Percentiles rank a stretch among this genome's conserved stretches.
phyloP scores from a whole-genome alignment of 37 sponge, comb jelly and placozoan genomes.

The Geodia barretti region DNA sequence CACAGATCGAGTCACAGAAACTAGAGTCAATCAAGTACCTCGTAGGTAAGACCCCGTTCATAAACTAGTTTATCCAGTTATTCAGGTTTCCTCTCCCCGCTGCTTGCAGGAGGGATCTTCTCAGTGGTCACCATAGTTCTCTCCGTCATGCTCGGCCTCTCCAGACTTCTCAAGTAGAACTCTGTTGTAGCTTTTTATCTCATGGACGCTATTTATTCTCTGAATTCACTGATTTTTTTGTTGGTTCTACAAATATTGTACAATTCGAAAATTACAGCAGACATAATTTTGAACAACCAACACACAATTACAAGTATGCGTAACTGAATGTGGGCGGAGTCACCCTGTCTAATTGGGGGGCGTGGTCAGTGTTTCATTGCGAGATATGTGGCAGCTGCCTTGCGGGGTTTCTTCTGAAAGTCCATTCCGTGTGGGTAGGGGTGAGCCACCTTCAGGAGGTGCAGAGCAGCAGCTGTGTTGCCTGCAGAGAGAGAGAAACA shows the following conservation, averaged over 20 bases:
- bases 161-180: constrained; percentile 70
- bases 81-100: no score
- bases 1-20: constrained; percentile 79
- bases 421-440: constrained; percentile 16
- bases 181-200: no score
- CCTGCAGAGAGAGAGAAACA: constrained; percentile 28
- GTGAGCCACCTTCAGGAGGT: constrained; percentile 54
- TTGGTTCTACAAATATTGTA: no score
- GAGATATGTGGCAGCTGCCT: constrained; percentile 1
- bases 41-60: constrained; percentile 44
- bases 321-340: no score
- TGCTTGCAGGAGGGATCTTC: constrained; percentile 52
- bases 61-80: not conserved
- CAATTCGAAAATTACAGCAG: no score
- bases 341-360: not conserved
- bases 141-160: constrained; percentile 72
- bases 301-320: no score
- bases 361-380: not conserved
- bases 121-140: constrained; percentile 66
- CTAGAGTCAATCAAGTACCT: constrained; percentile 81
- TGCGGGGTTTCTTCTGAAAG: not conserved
- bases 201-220: no score
- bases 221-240: no score
- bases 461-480: constrained; percentile 53
- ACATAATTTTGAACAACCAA: no score